Evolutionary conservation across 1,140 invertebrate genomes (phyloP), one percentile per base, ranked within the genome.

Genomic region (Uloborus diversus): DNA sequence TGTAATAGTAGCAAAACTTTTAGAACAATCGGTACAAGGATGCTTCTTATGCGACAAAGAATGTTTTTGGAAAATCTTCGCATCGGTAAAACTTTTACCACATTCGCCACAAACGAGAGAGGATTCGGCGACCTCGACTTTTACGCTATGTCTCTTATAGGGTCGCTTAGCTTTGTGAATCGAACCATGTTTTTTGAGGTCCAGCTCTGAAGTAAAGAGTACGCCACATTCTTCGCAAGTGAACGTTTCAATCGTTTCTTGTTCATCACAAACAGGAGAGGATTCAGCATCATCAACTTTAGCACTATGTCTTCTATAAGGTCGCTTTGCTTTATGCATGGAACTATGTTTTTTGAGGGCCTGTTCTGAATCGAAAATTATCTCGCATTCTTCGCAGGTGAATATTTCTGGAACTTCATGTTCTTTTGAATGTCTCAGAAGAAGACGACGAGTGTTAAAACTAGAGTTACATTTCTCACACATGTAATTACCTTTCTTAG

Each of bases 341-440:
- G 20, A 27, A 25, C 4, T 20, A 35, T 78, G 73, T 23, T 66
- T 78, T 13, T 78, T 59, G 9, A 53, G 42, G 30, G 27, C 49
- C 20, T 47, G 23, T 3, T 37, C 59, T 37, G 65, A 61, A 4
- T 27, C 62, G 57, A 78, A 78, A 4, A 5, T 25, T 56, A 57
- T 61, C 14, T 42, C 62, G 20, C 73, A 78, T 53, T 27, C 20
- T 4, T 35, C n/a, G 32, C 73, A 78, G 1, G 5, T 27, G 9
- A 56, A 66, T 14, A 23, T 61, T 62, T 73, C 62, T 3, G 32
- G 11, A 4, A 28, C 13, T 49, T 9, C 37, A 33, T 75, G 73
- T 42, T 73, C 69, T 27, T 57, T 47, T 20, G 73, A 23, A 14
- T 78, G 73, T 27, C 61, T 56, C 27, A 78, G 56, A 3, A 78